Evolutionary conservation across 2,797 vertebrate species (phyloP).

Genomic region (Alauda arvensis): DNA sequence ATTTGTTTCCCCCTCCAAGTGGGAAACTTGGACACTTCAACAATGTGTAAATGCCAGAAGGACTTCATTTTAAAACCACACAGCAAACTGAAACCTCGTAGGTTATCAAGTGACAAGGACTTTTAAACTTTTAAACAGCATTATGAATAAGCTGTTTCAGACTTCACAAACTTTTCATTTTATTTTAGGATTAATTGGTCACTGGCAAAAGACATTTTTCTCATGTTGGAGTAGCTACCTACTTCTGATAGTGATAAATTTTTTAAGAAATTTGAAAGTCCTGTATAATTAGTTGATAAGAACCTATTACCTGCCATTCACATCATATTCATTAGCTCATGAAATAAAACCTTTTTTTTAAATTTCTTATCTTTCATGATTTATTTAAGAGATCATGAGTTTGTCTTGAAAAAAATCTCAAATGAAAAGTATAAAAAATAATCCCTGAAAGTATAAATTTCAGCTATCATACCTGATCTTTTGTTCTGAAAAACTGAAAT

Average conservation of each 20-base stretch:
- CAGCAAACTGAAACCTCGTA: not conserved
- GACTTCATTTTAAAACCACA: not conserved
- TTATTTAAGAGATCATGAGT: not conserved
- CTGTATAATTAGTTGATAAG: not conserved
- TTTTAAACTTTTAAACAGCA: not conserved
- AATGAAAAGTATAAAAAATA: not conserved
- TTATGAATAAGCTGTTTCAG: not conserved
- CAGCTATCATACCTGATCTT: not conserved
- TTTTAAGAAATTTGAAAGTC: not conserved
- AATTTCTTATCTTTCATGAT: not conserved
- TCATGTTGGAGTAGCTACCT: not conserved
- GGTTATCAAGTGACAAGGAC: not conserved
- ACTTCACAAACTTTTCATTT: constrained; percentile 12
- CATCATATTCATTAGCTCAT: not conserved
- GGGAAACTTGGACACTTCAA: not conserved
- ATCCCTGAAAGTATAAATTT: not conserved
- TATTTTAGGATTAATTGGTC: constrained; percentile 26
- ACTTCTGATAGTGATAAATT: not conserved
- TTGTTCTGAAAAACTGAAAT: not conserved
- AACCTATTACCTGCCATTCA: not conserved
- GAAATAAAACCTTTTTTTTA: not conserved
- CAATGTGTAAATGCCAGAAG: not conserved
- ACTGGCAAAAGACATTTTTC: constrained; percentile 27
- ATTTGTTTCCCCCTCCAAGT: not conserved
- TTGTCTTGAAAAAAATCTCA: not conserved